Evolutionary conservation across 2,113 vertebrate species (phyloP).

Genomic region (Pollachius pollachius): DNA sequence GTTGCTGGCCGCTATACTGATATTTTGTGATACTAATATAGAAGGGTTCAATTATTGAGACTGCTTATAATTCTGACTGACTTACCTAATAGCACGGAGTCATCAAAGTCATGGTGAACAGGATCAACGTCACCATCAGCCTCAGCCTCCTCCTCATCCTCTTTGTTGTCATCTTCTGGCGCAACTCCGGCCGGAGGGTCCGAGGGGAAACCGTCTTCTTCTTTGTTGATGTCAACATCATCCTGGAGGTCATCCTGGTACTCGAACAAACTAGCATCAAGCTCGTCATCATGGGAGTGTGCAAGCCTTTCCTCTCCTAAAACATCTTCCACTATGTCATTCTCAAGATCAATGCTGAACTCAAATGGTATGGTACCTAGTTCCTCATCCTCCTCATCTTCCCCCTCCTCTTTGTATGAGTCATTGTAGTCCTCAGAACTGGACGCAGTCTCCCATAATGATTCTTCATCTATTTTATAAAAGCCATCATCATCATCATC

Average conservation of each 20-base stretch:
- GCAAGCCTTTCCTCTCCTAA: neutral
- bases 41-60: neutral
- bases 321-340: neutral
- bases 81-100: conserved; percentile 36
- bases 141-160: conserved; percentile 11
- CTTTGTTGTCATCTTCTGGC: conserved; percentile 21
- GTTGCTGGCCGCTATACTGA: neutral
- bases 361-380: conserved; percentile 32
- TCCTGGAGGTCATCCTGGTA: too few species aligned
- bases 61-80: neutral
- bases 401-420: conserved; percentile 2
- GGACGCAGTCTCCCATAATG: neutral
- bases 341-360: conserved; percentile 16
- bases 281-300: conserved; percentile 1
- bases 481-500: neutral
- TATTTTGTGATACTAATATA: neutral
- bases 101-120: conserved; percentile 24
- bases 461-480: neutral
- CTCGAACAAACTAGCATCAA: too few species aligned
- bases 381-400: conserved; percentile 39
- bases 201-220: neutral
- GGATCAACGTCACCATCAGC: conserved; percentile 21
- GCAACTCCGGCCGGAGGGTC: conserved; percentile 2
- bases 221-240: neutral
- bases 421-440: conserved; percentile 30